A percentile compares a stretch with the other conserved stretches of the same genome.
Evolutionary conservation across 1,140 invertebrate species (phyloP).

Genomic region (Hirudo medicinalis): DNA sequence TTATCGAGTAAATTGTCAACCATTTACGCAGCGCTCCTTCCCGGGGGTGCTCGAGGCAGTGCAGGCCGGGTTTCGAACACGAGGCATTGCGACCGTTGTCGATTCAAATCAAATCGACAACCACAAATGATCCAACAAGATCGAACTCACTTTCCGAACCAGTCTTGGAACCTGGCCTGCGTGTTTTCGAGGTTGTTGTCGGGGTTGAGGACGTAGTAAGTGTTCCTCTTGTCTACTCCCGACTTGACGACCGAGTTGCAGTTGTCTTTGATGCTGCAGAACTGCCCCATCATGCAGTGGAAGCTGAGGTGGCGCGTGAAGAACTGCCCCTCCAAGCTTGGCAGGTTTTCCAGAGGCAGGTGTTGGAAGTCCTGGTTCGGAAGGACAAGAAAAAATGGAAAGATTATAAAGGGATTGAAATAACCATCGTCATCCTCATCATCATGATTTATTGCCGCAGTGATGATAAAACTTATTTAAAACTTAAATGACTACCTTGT

Average conservation of each 20-base stretch:
- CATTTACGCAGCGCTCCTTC: no score
- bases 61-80: no score
- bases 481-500: conserved; percentile 31
- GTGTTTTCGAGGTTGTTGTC: conserved; percentile 54
- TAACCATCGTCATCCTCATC: no score
- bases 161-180: conserved; percentile 50
- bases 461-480: no score
- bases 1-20: no score
- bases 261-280: conserved; percentile 31
- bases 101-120: no score
- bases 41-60: no score
- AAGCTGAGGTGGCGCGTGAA: conserved; percentile 60
- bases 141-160: conserved; percentile 34
- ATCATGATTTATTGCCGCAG: no score
- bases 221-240: conserved; percentile 45
- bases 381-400: no score
- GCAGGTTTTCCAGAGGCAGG: conserved; percentile 60
- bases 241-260: conserved; percentile 44
- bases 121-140: no score
- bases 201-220: conserved; percentile 54
- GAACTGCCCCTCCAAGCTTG: conserved; percentile 49
- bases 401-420: no score
- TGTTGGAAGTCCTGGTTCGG: conserved; percentile 51
- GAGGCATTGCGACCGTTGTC: no score
- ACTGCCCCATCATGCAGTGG: conserved; percentile 53